Evolutionary conservation across 2,888 invertebrate species (phyloP), one percentile per base, ranked within the genome.

Genomic region (Dendrolimus houi): DNA sequence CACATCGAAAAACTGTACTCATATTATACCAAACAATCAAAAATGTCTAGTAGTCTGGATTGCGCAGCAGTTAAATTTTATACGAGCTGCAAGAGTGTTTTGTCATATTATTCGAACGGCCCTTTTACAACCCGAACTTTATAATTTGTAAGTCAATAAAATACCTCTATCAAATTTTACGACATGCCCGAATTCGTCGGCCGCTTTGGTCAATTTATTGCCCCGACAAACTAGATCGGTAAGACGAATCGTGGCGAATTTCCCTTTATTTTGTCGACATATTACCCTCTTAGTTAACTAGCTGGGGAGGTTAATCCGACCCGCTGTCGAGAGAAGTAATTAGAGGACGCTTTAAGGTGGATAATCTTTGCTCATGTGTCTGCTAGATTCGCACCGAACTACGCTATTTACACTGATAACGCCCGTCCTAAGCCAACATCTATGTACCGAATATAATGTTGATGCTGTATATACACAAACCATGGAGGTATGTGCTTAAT

Each of bases 271-370:
- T 66, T 60, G 62, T 57, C 63, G 58, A 63, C 63, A 58, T 63
- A 62, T 63, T 62, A 58, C 63, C 58, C 59, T 60, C 60, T 62
- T 62, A 63, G 62, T 60, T 65, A 66, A 66, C 64, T 59, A 59
- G 62, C 63, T 64, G 62, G 64, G 67, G 59, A 66, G 63, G 62
- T 63, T 67, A 67, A 67, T 67, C 64, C 65, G 61, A 60, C 58
- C 59, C 62, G 62, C 47, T 55, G 55, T 59, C 63, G 63, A 62
- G 62, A 60, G 56, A 56, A 62, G 66, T 66, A 63, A 67, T 67
- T 67, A 64, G 60, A 62, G 59, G 63, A 55, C 63, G 61, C 63
- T 61, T 61, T 62, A 62, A 61, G 60, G 57, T 58, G 62, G 64
- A 62, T 65, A 62, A 65, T 64, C 65, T 64, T 63, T 57, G 57